Conservation (phyloP, 2,113 vertebrate genomes). For the Vanacampus margaritifer region DNA sequence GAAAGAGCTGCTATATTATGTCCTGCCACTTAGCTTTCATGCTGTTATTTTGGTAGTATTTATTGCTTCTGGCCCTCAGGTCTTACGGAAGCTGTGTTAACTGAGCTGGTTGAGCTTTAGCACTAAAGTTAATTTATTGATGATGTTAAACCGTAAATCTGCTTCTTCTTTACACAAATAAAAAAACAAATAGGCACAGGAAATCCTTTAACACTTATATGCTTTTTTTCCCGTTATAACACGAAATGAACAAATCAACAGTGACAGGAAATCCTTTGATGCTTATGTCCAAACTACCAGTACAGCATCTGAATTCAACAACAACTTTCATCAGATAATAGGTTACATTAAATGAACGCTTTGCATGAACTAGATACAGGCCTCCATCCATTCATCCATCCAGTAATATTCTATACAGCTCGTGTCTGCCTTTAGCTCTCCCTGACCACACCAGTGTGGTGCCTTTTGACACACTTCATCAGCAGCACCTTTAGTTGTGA, state of each 20-base stretch:
- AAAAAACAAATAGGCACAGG: conserved; percentile 5
- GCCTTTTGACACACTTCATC: too few relatives aligned
- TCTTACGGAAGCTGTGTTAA: conserved; percentile 35
- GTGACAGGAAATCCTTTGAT: not conserved
- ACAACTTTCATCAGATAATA: too few relatives aligned
- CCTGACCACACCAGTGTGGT: too few relatives aligned
- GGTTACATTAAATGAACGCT: too few relatives aligned
- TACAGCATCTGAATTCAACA: too few relatives aligned
- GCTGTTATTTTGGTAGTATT: conserved; percentile 45
- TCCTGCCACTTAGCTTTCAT: conserved; percentile 46
- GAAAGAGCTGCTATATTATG: conserved; percentile 47
- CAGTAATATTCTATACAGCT: not conserved
- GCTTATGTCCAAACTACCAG: conserved; percentile 5
- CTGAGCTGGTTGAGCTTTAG: conserved; percentile 24
- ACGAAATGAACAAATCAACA: conserved; percentile 16
- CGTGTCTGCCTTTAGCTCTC: not conserved
- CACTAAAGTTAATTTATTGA: conserved; percentile 24
- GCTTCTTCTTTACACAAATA: conserved; percentile 4
- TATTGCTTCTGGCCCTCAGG: conserved; percentile 35
- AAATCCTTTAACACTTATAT: not conserved
- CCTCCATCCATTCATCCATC: not conserved
- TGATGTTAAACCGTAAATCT: conserved; percentile 20
- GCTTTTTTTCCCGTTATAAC: conserved; percentile 1
- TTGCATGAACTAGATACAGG: too few relatives aligned
- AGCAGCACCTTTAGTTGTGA: too few relatives aligned